These are phyloP conservation scores for Drosophila busckii DNA, from an alignment of 1,140 invertebrate species.

Conservation along the genomic window DNA sequence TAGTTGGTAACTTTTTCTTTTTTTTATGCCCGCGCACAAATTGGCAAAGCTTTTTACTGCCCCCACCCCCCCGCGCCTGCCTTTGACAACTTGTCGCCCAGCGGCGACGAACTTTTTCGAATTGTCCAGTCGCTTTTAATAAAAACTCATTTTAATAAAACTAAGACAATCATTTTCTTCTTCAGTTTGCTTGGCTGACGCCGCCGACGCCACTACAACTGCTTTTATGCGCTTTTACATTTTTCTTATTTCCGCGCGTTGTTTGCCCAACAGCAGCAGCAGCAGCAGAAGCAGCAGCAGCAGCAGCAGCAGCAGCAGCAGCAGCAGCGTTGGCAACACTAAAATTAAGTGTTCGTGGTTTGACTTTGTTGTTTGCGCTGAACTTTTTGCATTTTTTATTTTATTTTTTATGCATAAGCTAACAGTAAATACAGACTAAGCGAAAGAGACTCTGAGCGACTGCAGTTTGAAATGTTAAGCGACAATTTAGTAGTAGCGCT, in stretches of 20 bases:
- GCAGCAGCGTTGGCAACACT: no score
- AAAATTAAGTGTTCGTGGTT: constrained; percentile 32
- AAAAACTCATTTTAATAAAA: constrained; percentile 68
- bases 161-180: constrained; percentile 51
- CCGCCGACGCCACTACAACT: no score
- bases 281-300: no score
- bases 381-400: background rate
- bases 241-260: constrained; percentile 8
- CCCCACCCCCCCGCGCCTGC: constrained; percentile 21
- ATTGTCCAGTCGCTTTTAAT: constrained; percentile 39
- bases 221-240: background rate
- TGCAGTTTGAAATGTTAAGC: no score
- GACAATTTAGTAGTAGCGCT: no score
- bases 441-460: no score
- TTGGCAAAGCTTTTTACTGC: constrained; percentile 55
- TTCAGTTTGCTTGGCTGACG: constrained; percentile 19
- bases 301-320: no score
- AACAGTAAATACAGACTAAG: no score
- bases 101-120: constrained; percentile 21
- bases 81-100: constrained; percentile 53
- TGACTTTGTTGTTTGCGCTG: constrained; percentile 22
- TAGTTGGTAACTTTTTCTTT: constrained; percentile 69
- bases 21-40: constrained; percentile 52
- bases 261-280: constrained; percentile 27
- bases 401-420: background rate